Percentiles rank a stretch among this genome's conserved stretches.
Conservation (phyloP, 1,140 invertebrate species). For the Zeugodacus cucurbitae region DNA sequence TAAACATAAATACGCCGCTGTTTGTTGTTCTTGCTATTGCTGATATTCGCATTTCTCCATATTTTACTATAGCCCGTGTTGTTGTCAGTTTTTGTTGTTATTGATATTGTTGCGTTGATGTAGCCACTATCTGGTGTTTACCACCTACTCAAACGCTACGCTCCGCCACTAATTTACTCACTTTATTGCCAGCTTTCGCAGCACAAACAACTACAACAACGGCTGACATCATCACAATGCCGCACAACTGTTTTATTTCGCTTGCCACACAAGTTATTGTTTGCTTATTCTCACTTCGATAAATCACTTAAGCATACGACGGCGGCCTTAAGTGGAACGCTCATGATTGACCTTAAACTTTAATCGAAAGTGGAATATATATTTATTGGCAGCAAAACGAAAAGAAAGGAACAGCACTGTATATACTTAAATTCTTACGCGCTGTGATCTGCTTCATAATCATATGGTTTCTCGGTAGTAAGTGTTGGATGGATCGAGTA, state of each 20-base stretch:
- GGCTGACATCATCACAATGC: neutral
- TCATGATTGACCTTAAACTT: conserved; percentile 20
- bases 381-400: neutral
- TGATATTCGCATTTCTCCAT: neutral
- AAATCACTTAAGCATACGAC: neutral
- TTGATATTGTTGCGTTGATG: neutral
- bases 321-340: neutral
- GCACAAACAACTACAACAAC: neutral
- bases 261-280: conserved; percentile 12
- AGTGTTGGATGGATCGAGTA: too few species aligned
- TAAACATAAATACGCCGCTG: neutral
- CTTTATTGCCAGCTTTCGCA: neutral
- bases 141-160: neutral
- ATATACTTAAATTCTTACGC: too few species aligned
- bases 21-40: neutral
- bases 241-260: conserved; percentile 20
- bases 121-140: neutral
- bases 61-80: neutral
- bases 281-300: conserved; percentile 26
- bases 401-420: neutral
- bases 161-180: neutral
- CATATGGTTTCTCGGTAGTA: too few species aligned
- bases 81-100: neutral
- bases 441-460: too few species aligned
- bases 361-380: neutral